These are phyloP conservation scores for Mormyrus iriodes DNA, from an alignment of 2,113 vertebrate species.

Conservation along the genomic window DNA sequence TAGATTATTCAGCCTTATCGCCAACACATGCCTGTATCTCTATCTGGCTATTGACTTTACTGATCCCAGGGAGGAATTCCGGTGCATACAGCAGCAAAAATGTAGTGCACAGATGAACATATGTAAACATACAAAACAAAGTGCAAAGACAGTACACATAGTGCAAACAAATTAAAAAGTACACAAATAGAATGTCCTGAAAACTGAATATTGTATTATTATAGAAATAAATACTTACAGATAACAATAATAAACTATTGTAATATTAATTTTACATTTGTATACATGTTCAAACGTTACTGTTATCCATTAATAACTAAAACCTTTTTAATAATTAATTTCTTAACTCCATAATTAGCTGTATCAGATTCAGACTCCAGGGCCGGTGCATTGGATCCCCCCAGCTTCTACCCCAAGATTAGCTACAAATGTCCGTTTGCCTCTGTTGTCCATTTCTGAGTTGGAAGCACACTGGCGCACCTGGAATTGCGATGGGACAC, in stretches of 20 bases:
- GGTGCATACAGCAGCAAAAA: neutral
- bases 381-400: too few relatives aligned
- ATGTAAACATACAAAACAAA: neutral
- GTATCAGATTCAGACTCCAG: neutral
- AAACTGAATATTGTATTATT: neutral
- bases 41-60: neutral
- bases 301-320: neutral
- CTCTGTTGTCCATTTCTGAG: neutral
- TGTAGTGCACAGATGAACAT: neutral
- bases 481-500: slow-evolving; percentile 94
- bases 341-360: neutral
- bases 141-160: neutral
- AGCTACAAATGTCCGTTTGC: neutral
- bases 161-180: neutral
- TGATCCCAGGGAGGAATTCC: neutral
- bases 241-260: neutral
- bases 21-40: neutral
- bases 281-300: neutral
- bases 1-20: neutral
- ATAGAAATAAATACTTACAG: neutral
- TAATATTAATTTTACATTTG: neutral
- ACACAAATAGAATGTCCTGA: neutral
- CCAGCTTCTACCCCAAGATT: neutral
- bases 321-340: neutral
- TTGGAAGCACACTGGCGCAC: slow-evolving; percentile 43